These are phyloP conservation scores for Platycnemis pennipes DNA, from an alignment of 2,888 invertebrate genomes.

Conservation along the genomic window DNA sequence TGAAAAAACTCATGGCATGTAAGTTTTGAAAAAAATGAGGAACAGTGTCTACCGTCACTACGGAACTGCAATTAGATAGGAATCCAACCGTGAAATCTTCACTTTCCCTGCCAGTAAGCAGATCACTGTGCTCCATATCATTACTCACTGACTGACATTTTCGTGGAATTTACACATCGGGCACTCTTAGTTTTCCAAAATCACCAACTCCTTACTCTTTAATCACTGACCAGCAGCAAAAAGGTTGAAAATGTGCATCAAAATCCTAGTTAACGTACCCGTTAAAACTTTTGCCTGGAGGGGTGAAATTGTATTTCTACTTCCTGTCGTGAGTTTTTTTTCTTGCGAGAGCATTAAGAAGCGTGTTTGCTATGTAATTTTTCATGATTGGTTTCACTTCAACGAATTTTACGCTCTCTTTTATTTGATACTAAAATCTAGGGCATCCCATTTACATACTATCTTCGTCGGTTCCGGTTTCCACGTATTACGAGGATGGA, in stretches of 20 bases:
- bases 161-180: background rate
- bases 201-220: background rate
- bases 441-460: background rate
- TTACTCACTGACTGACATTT: background rate
- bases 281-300: background rate
- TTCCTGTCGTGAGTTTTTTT: background rate
- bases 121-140: background rate
- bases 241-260: background rate
- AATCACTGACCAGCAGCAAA: background rate
- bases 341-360: background rate
- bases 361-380: background rate
- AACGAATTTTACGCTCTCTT: background rate
- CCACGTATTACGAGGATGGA: background rate
- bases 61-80: too few relatives aligned
- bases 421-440: background rate
- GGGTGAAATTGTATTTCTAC: background rate
- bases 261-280: background rate
- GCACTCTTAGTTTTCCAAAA: background rate
- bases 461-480: background rate
- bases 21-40: too few relatives aligned
- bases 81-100: too few relatives aligned
- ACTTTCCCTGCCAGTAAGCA: background rate
- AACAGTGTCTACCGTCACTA: too few relatives aligned
- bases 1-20: too few relatives aligned
- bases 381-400: background rate